Evolutionary conservation across 2,113 vertebrate genomes (phyloP).

Genomic region (Kobus ellipsiprymnus): DNA sequence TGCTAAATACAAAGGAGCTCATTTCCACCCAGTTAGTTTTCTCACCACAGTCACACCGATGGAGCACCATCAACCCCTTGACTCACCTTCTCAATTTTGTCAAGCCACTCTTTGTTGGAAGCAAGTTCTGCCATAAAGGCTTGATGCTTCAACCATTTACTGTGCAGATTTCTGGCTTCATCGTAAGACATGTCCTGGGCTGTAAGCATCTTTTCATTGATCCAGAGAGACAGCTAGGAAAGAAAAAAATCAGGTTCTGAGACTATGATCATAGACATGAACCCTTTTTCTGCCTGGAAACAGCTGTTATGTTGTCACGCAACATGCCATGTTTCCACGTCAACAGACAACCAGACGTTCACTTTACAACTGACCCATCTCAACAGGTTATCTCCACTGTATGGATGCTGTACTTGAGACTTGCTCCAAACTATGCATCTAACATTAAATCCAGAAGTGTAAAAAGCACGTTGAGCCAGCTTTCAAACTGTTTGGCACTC

Average conservation of each 20-base stretch:
- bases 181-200: conserved; percentile 99
- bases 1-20: neutral
- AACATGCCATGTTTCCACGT: neutral
- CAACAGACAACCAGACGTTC: neutral
- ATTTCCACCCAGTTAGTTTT: neutral
- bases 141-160: conserved; percentile 97
- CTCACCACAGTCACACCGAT: neutral
- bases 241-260: neutral
- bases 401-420: neutral
- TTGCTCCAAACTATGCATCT: neutral
- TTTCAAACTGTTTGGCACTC: neutral
- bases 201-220: conserved; percentile 99
- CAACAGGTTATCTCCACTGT: neutral
- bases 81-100: conserved; percentile 95
- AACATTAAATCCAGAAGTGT: neutral
- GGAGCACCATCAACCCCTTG: rapidly evolving
- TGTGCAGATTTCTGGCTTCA: conserved; percentile 97
- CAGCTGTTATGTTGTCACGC: neutral
- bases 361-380: neutral
- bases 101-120: conserved; percentile 99
- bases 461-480: neutral
- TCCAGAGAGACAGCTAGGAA: conserved; percentile 94
- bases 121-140: conserved; percentile 97
- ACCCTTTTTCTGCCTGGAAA: neutral
- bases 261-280: neutral